These are phyloP conservation scores for Tricholauxania praeusta DNA, from an alignment of 2,888 invertebrate species.

Conservation along the genomic window DNA sequence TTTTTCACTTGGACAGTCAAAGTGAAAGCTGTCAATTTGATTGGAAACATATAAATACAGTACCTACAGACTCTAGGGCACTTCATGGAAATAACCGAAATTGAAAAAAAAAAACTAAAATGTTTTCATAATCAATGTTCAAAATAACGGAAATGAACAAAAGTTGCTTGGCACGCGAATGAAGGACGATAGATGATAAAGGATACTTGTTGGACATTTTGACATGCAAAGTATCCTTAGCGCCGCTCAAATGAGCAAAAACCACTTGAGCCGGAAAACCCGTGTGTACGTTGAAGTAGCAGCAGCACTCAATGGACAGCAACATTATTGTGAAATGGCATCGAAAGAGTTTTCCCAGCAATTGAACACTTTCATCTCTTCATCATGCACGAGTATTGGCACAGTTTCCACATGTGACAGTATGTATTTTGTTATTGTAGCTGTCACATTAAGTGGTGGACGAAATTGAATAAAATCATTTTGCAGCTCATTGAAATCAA, in stretches of 20 bases:
- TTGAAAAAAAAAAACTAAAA: background rate
- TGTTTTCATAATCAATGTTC: constrained; percentile 35
- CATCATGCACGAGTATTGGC: background rate
- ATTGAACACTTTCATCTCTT: constrained; percentile 45
- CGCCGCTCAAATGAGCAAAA: constrained; percentile 20
- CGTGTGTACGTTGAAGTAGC: background rate
- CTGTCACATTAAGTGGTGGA: constrained; percentile 19
- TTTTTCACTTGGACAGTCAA: constrained; percentile 36
- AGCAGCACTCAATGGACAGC: constrained; percentile 46
- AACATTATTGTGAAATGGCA: constrained; percentile 51
- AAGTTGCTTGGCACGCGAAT: background rate
- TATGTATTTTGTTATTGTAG: background rate
- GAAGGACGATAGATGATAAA: constrained; percentile 5
- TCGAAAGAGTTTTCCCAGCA: constrained; percentile 51
- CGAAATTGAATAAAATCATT: constrained; percentile 37
- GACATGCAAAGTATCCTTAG: constrained; percentile 22
- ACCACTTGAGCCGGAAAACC: background rate
- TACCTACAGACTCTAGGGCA: background rate
- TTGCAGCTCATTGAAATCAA: constrained; percentile 43
- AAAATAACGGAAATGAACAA: constrained; percentile 40
- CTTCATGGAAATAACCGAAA: constrained; percentile 8
- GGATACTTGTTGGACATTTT: constrained; percentile 17
- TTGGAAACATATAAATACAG: constrained; percentile 6
- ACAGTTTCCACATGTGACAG: constrained; percentile 1
- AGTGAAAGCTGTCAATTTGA: constrained; percentile 35